Conservation (phyloP, 2,888 invertebrate species). For the Biston stratarius region DNA sequence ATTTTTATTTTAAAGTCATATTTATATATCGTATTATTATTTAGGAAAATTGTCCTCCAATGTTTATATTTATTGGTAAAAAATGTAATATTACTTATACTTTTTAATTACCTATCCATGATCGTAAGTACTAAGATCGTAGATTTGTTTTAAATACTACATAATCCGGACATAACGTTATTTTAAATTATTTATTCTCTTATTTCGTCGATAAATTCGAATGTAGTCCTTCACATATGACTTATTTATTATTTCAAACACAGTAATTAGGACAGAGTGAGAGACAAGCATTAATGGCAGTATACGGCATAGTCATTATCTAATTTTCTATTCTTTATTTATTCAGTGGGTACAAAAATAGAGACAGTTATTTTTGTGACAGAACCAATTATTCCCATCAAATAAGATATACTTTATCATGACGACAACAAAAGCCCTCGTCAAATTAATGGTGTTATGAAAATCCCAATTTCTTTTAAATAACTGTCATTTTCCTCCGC, state of each 20-base stretch:
- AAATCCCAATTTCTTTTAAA: constrained; percentile 22
- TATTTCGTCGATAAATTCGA: no score
- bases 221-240: not conserved
- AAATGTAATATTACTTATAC: no score
- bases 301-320: constrained; percentile 9
- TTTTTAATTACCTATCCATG: no score
- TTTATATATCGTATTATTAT: no score
- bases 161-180: no score
- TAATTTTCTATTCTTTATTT: constrained; percentile 10
- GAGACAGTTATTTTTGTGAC: constrained; percentile 4
- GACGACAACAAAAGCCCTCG: constrained; percentile 18
- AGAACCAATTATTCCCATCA: constrained; percentile 20
- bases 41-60: no score
- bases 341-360: constrained; percentile 9
- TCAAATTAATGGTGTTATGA: constrained; percentile 20
- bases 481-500: constrained; percentile 27
- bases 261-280: not conserved
- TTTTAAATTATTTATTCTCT: no score
- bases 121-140: no score
- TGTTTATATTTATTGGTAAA: no score
- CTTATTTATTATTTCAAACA: not conserved
- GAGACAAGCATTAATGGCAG: not conserved
- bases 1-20: no score
- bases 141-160: no score
- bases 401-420: constrained; percentile 19